Evolutionary conservation across 2,113 vertebrate genomes (phyloP), one percentile per base, ranked within the genome.

Genomic region (Paradoxurus hermaphroditus): DNA sequence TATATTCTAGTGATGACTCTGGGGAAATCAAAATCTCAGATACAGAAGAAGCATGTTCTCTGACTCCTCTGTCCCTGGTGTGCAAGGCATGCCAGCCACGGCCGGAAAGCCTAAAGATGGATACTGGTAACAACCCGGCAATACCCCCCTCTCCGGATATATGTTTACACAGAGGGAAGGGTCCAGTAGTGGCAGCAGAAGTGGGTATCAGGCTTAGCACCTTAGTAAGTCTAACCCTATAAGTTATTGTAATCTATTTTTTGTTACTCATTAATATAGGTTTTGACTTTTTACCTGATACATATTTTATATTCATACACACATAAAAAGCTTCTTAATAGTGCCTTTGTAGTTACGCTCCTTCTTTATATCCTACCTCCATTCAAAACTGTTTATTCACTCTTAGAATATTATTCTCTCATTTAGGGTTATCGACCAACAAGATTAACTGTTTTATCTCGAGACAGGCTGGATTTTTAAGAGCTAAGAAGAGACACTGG

Each of bases 361-460:
- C 21, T 18, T 91, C 83, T 92, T 86, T 18, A 56, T 39, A 29
- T 16, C 72, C 49, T 86, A 8, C 3, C 11, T 86, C 49, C 15
- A 77, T 36, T 86, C 93, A 34, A 90, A 77, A 44, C 39, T 34
- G 78, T 63, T 91, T 93, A 90, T 91, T 94, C 89, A 94, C 91
- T 53, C 93, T 83, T 81, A 62, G 67, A 84, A 92, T 82, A 81
- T n/a, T 56, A 63, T n/a, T 91, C 90, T 96, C 70, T 85, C 59
- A 6, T 70, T 67, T 59, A 85, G 31, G 12, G 21, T 75, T 91
- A 92, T 67, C 7, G 0, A 63, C 46, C 68, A 85, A 94, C 72
- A 93, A 96, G 94, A 95, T 97, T 98, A 97, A 97, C 94, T 67
- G 63, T 89, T 95, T 97, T 92, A n/a, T 86, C 93, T 95, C 14